Evolutionary conservation across 2,113 vertebrate genomes (phyloP).

Genomic region (Oncorhynchus mykiss): DNA sequence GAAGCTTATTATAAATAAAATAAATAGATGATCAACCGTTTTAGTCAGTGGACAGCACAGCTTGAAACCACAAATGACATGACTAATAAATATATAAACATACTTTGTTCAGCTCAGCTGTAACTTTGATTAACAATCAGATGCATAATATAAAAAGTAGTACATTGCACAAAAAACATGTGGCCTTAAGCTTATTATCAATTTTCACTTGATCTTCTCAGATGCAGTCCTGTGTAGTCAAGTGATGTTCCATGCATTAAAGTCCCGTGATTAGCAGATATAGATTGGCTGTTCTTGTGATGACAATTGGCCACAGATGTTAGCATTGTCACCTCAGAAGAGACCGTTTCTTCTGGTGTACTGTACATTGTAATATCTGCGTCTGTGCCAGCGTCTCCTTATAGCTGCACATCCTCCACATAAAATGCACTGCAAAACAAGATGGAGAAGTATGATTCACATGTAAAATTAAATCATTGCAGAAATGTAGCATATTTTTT

Average conservation of each 20-base stretch:
- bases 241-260: not conserved
- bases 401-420: not conserved
- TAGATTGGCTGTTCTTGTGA: not conserved
- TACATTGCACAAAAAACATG: not conserved
- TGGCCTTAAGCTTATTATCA: not conserved
- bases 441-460: no score
- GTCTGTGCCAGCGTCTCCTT: slow-evolving; percentile 3
- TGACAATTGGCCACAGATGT: not conserved
- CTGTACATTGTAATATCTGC: not conserved
- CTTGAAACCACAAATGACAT: not conserved
- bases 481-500: no score
- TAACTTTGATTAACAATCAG: no score
- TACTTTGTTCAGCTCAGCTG: not conserved
- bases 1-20: not conserved
- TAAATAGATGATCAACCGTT: not conserved
- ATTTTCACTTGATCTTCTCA: not conserved
- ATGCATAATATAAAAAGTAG: not conserved
- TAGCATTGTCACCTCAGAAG: not conserved
- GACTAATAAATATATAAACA: not conserved
- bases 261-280: not conserved
- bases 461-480: no score
- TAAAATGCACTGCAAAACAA: no score
- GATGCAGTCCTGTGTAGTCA: no score
- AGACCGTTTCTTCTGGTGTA: not conserved
- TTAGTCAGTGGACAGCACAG: not conserved